Evolutionary conservation across 2,797 vertebrate species (phyloP).

Genomic region (Sebastes oblongus): DNA sequence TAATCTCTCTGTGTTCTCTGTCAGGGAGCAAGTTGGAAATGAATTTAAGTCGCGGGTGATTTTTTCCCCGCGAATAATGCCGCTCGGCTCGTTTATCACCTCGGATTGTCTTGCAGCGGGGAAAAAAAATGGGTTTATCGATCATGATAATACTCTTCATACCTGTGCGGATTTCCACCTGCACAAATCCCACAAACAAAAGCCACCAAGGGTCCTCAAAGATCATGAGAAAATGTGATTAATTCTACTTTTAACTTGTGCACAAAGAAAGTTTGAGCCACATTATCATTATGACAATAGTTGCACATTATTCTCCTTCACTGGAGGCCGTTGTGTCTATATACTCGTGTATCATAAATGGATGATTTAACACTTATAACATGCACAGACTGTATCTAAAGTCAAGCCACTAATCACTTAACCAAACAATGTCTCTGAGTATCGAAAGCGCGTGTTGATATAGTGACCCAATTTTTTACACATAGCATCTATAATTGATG

Average conservation of each 20-base stretch:
- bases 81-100: constrained; percentile 47
- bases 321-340: constrained; percentile 13
- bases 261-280: constrained; percentile 33
- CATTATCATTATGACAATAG: constrained; percentile 34
- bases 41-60: constrained; percentile 45
- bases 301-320: constrained; percentile 23
- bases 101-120: constrained; percentile 22
- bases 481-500: constrained; percentile 77
- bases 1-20: constrained; percentile 56
- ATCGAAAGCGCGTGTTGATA: constrained; percentile 47
- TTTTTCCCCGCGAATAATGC: constrained; percentile 23
- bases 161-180: constrained; percentile 42
- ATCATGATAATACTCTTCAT: constrained; percentile 40
- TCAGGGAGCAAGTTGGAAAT: constrained; percentile 55
- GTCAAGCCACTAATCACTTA: constrained; percentile 66
- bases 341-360: constrained; percentile 48
- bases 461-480: constrained; percentile 67
- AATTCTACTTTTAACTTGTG: neutral
- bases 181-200: constrained; percentile 10
- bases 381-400: constrained; percentile 53
- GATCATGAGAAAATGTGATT: constrained; percentile 3
- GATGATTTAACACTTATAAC: constrained; percentile 57
- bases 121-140: constrained; percentile 49
- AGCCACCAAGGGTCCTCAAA: neutral
- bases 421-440: constrained; percentile 68